A percentile compares a stretch with the other conserved stretches of the same genome.
These are phyloP conservation scores for Ecliptopera silaceata DNA, from an alignment of 2,888 invertebrate genomes.

Conservation along the genomic window DNA sequence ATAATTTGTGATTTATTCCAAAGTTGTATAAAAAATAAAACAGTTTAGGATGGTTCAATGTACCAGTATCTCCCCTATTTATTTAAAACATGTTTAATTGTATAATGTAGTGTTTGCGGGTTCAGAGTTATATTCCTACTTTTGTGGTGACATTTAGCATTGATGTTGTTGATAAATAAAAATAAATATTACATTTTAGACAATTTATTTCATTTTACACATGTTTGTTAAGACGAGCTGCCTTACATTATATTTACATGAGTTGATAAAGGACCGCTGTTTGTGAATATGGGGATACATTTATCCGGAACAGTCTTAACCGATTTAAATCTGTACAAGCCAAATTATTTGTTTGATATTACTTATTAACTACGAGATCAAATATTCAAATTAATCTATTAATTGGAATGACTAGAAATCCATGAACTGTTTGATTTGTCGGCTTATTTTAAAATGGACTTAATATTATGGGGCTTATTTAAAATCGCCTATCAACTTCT, in stretches of 20 bases:
- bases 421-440: conserved; percentile 41
- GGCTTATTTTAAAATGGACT: conserved; percentile 32
- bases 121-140: too few species aligned
- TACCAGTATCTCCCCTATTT: background rate
- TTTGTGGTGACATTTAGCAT: too few species aligned
- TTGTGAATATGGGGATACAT: conserved; percentile 41
- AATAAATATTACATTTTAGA: conserved; percentile 66
- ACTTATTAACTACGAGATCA: conserved; percentile 50
- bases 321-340: conserved; percentile 59
- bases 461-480: too few species aligned
- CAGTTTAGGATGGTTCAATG: background rate
- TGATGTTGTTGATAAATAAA: conserved; percentile 32
- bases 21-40: background rate
- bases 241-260: conserved; percentile 77
- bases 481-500: too few species aligned
- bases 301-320: conserved; percentile 58
- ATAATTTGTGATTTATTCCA: too few species aligned
- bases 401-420: conserved; percentile 49
- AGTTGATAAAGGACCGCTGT: conserved; percentile 70
- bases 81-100: too few species aligned
- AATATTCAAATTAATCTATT: conserved; percentile 34
- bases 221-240: conserved; percentile 74
- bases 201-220: conserved; percentile 82
- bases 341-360: conserved; percentile 48
- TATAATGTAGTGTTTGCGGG: too few species aligned